Evolutionary conservation across 2,888 invertebrate genomes (phyloP).

Genomic region (Agrilus cyanescens): DNA sequence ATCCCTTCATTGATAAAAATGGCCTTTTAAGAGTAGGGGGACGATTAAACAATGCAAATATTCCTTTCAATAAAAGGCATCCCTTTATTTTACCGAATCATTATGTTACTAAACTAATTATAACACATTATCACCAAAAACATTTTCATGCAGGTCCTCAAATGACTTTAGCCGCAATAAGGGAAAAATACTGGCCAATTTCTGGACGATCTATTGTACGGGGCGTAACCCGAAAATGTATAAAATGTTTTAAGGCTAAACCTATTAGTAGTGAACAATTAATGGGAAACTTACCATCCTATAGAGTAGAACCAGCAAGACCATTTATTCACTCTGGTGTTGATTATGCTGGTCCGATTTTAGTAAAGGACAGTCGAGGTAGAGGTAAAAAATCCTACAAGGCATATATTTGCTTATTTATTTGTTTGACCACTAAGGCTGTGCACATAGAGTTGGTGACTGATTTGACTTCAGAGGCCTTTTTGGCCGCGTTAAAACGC

Average conservation of each 20-base stretch:
- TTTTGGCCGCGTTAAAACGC: constrained; percentile 21
- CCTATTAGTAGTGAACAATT: constrained; percentile 6
- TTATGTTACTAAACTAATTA: constrained; percentile 18
- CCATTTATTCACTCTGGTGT: constrained; percentile 13
- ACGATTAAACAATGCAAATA: constrained; percentile 15
- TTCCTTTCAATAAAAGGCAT: constrained; percentile 14
- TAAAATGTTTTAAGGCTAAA: constrained; percentile 9
- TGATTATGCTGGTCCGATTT: constrained; percentile 19
- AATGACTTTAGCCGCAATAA: constrained; percentile 12
- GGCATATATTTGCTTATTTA: no score
- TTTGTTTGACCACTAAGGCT: constrained; percentile 15
- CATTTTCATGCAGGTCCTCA: constrained; percentile 19
- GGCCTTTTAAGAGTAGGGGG: constrained; percentile 21
- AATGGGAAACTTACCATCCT: constrained; percentile 12
- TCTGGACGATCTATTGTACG: constrained; percentile 4
- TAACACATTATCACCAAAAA: constrained; percentile 14
- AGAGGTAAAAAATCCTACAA: constrained; percentile 13
- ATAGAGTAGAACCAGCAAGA: constrained; percentile 4
- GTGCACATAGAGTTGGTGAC: constrained; percentile 24
- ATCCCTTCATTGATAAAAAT: constrained; percentile 16
- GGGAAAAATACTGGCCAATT: constrained; percentile 12
- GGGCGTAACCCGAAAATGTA: constrained; percentile 7
- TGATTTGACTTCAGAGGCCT: constrained; percentile 20
- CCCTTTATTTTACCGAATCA: constrained; percentile 20
- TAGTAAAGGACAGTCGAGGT: constrained; percentile 10